These are phyloP conservation scores for Sebastes kiyomatsui DNA, from an alignment of 2,797 vertebrate genomes.

Conservation along the genomic window DNA sequence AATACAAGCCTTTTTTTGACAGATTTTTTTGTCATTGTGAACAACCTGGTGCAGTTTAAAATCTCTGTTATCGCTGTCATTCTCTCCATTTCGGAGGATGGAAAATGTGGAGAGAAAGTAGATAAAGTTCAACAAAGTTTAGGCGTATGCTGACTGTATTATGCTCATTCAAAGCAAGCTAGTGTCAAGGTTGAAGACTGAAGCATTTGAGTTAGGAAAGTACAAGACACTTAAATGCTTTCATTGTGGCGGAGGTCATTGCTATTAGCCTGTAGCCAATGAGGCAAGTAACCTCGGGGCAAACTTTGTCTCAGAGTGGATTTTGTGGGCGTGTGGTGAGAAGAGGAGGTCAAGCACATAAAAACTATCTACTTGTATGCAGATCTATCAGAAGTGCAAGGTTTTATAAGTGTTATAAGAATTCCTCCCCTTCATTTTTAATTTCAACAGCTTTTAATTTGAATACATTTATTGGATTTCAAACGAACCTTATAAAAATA, in stretches of 20 bases:
- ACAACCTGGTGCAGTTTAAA: slow-evolving; percentile 30
- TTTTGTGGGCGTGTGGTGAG: slow-evolving; percentile 40
- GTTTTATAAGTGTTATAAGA: slow-evolving; percentile 5
- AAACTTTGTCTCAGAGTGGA: slow-evolving; percentile 57
- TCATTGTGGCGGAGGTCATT: slow-evolving; percentile 49
- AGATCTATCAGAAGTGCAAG: slow-evolving; percentile 18
- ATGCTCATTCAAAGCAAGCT: slow-evolving; percentile 10
- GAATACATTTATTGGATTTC: slow-evolving; percentile 31
- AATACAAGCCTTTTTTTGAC: slow-evolving; percentile 19
- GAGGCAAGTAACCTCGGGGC: slow-evolving; percentile 47
- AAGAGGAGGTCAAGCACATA: slow-evolving; percentile 58
- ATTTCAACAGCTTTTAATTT: slow-evolving; percentile 34
- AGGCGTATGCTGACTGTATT: slow-evolving; percentile 5
- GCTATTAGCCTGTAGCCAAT: slow-evolving; percentile 61
- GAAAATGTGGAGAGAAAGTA: background rate
- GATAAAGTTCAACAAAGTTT: slow-evolving; percentile 26
- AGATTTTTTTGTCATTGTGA: slow-evolving; percentile 28
- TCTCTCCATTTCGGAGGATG: background rate
- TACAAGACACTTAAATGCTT: slow-evolving; percentile 51
- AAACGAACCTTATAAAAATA: slow-evolving; percentile 23
- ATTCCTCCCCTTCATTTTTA: background rate
- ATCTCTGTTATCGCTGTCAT: background rate
- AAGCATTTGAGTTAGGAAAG: slow-evolving; percentile 38
- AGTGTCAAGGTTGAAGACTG: slow-evolving; percentile 32
- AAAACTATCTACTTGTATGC: slow-evolving; percentile 41